Conservation (phyloP, 2,113 vertebrate genomes). For the Alouatta palliata region DNA sequence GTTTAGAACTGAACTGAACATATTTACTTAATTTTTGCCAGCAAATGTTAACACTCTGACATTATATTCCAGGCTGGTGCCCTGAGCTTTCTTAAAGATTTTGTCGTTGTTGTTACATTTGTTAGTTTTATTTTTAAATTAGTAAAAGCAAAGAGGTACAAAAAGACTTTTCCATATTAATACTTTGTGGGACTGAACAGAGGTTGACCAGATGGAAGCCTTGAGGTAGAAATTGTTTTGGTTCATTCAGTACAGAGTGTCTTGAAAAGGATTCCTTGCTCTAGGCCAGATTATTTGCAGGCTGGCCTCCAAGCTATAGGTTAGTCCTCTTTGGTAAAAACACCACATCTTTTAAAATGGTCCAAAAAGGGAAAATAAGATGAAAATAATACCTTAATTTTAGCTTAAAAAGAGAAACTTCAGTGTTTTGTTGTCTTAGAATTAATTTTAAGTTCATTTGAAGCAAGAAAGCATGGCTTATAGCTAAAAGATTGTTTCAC, state of each 20-base stretch:
- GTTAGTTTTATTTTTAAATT: not conserved
- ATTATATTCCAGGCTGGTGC: not conserved
- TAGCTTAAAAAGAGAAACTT: not conserved
- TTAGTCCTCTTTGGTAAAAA: not conserved
- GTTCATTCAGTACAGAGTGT: not conserved
- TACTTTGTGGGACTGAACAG: not conserved
- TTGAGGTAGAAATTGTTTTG: not conserved
- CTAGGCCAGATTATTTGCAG: not conserved
- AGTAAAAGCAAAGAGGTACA: not conserved
- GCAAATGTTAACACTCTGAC: not conserved
- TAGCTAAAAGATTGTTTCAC: not conserved
- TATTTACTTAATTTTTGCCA: not conserved
- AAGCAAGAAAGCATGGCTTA: not conserved
- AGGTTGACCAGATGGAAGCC: not conserved
- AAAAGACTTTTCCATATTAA: not conserved
- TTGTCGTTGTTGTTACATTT: not conserved
- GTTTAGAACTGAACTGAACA: not conserved
- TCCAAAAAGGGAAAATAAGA: not conserved
- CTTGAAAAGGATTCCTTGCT: not conserved
- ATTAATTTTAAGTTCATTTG: constrained; percentile 3
- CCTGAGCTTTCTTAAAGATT: not conserved
- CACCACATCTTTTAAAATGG: not conserved
- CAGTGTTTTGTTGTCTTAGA: not conserved
- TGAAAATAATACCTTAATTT: not conserved
- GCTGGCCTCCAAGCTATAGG: not conserved